These are phyloP conservation scores for Dasysyrphus tricinctus DNA, from an alignment of 2,888 invertebrate species.

Conservation along the genomic window DNA sequence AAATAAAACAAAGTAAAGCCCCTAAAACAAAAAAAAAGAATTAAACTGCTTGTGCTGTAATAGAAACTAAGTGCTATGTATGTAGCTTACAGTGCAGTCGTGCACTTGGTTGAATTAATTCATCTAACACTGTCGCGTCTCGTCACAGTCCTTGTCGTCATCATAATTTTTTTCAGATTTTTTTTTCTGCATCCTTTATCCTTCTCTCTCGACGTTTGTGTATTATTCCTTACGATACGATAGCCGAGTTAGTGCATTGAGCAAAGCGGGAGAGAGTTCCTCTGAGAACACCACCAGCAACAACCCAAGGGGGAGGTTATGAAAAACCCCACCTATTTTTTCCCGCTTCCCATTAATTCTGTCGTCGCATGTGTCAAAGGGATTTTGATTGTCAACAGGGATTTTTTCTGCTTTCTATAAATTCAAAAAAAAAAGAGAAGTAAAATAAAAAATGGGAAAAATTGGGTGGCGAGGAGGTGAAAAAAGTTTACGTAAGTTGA, in stretches of 20 bases:
- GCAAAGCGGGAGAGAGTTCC: conserved; percentile 31
- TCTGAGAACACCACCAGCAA: conserved; percentile 27
- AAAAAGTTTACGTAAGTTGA: conserved; percentile 74
- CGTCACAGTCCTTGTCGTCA: conserved; percentile 74
- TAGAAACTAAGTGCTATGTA: conserved; percentile 72
- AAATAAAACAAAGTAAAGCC: conserved; percentile 57
- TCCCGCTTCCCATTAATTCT: conserved; percentile 74
- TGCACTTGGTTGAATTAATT: conserved; percentile 76
- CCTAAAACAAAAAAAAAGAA: conserved; percentile 57
- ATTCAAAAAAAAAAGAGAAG: conserved; percentile 64
- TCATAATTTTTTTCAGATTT: conserved; percentile 49
- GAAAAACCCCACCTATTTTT: conserved; percentile 71
- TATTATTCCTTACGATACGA: conserved; percentile 33
- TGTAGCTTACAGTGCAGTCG: conserved; percentile 67
- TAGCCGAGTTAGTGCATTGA: conserved; percentile 57
- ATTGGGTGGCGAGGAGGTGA: conserved; percentile 49
- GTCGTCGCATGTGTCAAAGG: conserved; percentile 75
- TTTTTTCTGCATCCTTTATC: conserved; percentile 38
- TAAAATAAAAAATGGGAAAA: conserved; percentile 49
- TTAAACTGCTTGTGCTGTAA: conserved; percentile 72
- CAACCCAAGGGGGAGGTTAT: conserved; percentile 51
- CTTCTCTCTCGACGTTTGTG: conserved; percentile 45
- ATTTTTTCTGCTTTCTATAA: conserved; percentile 71
- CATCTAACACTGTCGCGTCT: conserved; percentile 76
- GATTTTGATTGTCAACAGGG: conserved; percentile 75